Evolutionary conservation across 2,888 invertebrate genomes (phyloP), one percentile per base, ranked within the genome.

Genomic region (Plemyria rubiginata): DNA sequence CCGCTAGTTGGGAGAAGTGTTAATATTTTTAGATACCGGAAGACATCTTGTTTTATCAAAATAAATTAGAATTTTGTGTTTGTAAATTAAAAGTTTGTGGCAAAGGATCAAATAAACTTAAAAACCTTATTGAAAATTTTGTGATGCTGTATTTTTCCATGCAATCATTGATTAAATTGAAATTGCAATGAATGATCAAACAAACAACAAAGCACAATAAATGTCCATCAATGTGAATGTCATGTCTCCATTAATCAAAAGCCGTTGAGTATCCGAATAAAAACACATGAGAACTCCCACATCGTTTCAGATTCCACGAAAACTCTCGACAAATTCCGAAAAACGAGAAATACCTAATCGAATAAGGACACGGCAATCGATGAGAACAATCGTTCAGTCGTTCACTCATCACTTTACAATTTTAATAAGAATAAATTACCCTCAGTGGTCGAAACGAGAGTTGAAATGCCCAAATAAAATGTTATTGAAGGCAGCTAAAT

Each of bases 161-260:
- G 32, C 32, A 32, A 8, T 32, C 32, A 8, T 32, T 8, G 22
- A 22, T 22, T 3, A 2, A 32, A 1, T 43, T 43, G 43, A 2
- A 32, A 1, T 43, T 43, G 43, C 7, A 7, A 46, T 22, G 8
- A 16, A 46, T 32, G 22, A 54, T 16, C 29, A 50, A 50, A 29
- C 36, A 8, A 28, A 56, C 16, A 45, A 11, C 8, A 49, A 12
- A 28, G 36, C 36, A 58, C 45, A 49, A n/a, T 7, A 51, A 50
- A 56, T 32, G 28, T 48, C 28, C 46, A 60, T 65, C 57, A 67
- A 70, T 62, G 51, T 65, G 82, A 86, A 89, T 82, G 84, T 86
- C 89, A 90, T 84, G 86, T 86, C 89, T 89, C 87, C 85, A 90
- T 91, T 88, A 86, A 77, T 75, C 77, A 80, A 81, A 76, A 72